These are phyloP conservation scores for Rousettus leschenaultii DNA, from an alignment of 2,113 vertebrate genomes.

Conservation along the genomic window DNA sequence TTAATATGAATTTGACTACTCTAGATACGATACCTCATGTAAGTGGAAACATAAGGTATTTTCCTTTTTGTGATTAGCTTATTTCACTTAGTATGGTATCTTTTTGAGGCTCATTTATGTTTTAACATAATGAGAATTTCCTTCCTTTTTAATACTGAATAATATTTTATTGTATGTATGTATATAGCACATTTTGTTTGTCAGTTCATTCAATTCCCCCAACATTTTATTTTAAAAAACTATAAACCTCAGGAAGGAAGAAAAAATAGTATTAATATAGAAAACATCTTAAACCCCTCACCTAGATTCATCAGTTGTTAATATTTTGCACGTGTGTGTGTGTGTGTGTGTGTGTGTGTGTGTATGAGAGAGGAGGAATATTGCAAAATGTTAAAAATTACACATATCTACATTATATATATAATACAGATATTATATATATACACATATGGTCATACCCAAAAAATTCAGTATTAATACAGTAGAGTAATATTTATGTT, in stretches of 20 bases:
- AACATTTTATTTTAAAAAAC: constrained; percentile 11
- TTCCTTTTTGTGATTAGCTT: not conserved
- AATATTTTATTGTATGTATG: not conserved
- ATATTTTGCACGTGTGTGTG: not conserved
- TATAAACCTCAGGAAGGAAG: not conserved
- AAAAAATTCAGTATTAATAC: not conserved
- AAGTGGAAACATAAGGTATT: not conserved
- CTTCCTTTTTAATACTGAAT: not conserved
- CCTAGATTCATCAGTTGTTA: not conserved
- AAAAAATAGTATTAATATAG: not conserved
- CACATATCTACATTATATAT: not conserved
- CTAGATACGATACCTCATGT: not conserved
- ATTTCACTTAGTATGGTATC: not conserved
- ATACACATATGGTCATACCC: not conserved
- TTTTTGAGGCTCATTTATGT: not conserved
- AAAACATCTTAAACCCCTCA: not conserved
- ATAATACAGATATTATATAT: not conserved
- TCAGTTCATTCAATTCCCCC: not conserved
- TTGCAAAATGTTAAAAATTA: not conserved
- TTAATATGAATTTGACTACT: not conserved
- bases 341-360: no score
- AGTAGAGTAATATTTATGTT: not conserved
- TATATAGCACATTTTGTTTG: not conserved
- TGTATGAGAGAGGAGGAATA: not conserved
- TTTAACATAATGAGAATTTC: not conserved